A percentile compares a stretch with the other conserved stretches of the same genome.
These are phyloP conservation scores for Galeruca laticollis DNA, from an alignment of 2,888 invertebrate species.

Conservation along the genomic window DNA sequence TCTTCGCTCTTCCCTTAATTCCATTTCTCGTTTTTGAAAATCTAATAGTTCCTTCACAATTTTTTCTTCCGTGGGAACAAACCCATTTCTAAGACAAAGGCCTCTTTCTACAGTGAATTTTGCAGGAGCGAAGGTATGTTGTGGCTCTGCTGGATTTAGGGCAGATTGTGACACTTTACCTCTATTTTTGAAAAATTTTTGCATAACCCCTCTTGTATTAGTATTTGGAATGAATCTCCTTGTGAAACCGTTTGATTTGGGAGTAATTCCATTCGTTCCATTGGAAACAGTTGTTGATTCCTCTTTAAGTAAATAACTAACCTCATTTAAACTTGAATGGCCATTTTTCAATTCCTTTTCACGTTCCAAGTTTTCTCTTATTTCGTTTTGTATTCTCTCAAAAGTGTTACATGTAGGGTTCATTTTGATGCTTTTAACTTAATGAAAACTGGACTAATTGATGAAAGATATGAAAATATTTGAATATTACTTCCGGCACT, in stretches of 20 bases:
- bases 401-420: slow-evolving; percentile 67
- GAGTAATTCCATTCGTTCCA: slow-evolving; percentile 39
- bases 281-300: slow-evolving; percentile 34
- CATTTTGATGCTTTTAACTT: slow-evolving; percentile 27
- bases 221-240: slow-evolving; percentile 74
- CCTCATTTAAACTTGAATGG: slow-evolving; percentile 45
- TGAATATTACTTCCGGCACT: slow-evolving; percentile 22
- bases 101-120: slow-evolving; percentile 64
- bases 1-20: slow-evolving; percentile 74
- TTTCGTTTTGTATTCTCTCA: slow-evolving; percentile 89
- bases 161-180: slow-evolving; percentile 73
- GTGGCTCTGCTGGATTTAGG: slow-evolving; percentile 49
- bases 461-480: slow-evolving; percentile 9
- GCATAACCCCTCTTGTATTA: slow-evolving; percentile 80
- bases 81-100: slow-evolving; percentile 79
- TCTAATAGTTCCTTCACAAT: slow-evolving; percentile 82
- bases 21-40: slow-evolving; percentile 74
- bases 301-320: slow-evolving; percentile 24
- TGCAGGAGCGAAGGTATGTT: slow-evolving; percentile 60
- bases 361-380: slow-evolving; percentile 85
- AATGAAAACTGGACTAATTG: not conserved
- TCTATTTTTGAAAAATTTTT: slow-evolving; percentile 84
- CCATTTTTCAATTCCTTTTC: slow-evolving; percentile 84
- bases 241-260: slow-evolving; percentile 66
- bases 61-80: slow-evolving; percentile 87